A percentile compares a stretch with the other conserved stretches of the same genome.
Conservation (phyloP, 2,797 vertebrate genomes). For the Enteromius paludinosus region DNA sequence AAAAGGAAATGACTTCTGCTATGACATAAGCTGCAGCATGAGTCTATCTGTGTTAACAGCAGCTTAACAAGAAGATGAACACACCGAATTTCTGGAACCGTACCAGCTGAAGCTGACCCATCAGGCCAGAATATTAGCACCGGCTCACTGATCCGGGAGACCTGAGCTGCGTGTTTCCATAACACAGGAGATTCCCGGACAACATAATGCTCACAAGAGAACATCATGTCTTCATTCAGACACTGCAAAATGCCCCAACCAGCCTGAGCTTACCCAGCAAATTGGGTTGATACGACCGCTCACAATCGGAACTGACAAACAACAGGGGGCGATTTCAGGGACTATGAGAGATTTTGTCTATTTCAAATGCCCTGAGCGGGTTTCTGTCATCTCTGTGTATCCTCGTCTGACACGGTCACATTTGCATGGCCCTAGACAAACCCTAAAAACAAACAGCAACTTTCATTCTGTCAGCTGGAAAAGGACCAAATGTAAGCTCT, state of each 20-base stretch:
- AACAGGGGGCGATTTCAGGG: slow-evolving; percentile 9
- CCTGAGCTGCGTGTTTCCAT: slow-evolving; percentile 53
- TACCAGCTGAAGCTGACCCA: slow-evolving; percentile 37
- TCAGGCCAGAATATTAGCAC: slow-evolving; percentile 24
- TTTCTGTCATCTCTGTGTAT: slow-evolving; percentile 16
- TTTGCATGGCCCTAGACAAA: slow-evolving; percentile 36
- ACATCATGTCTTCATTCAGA: slow-evolving; percentile 46
- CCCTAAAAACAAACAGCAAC: slow-evolving; percentile 1
- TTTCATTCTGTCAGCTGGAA: slow-evolving; percentile 24
- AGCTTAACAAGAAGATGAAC: slow-evolving; percentile 47
- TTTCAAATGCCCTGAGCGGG: not conserved
- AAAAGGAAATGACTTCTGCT: slow-evolving; percentile 17
- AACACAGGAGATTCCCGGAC: slow-evolving; percentile 49
- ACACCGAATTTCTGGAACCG: slow-evolving; percentile 31
- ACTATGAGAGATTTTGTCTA: slow-evolving; percentile 14
- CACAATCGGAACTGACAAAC: slow-evolving; percentile 38
- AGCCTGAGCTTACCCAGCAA: slow-evolving; percentile 32
- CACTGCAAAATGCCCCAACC: slow-evolving; percentile 30
- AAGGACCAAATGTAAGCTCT: not conserved
- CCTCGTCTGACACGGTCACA: slow-evolving; percentile 40
- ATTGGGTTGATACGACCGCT: slow-evolving; percentile 3
- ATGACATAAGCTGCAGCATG: slow-evolving; percentile 33
- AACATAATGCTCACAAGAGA: slow-evolving; percentile 47
- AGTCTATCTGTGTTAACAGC: slow-evolving; percentile 36
- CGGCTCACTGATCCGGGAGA: slow-evolving; percentile 30